Base-by-base conservation (phyloP, 2,888 invertebrate species). In the Parasteatoda lunata region DNA sequence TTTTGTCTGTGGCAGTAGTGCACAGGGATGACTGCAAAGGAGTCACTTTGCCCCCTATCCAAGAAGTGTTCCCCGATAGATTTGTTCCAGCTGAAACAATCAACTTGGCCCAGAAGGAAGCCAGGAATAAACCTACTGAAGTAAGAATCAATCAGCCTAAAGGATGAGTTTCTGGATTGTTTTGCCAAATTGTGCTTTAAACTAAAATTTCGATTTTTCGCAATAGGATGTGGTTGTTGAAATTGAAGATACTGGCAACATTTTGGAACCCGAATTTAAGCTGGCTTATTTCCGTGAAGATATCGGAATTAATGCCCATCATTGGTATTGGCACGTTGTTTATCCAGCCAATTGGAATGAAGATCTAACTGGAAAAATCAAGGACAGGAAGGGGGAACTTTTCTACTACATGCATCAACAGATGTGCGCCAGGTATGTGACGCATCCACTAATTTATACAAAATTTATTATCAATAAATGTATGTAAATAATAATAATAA, bases 241-340 rank as follows among this genome's bases (percentile, higher is more conserved):
- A 69, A 90, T 90, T 45, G 91, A 91, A 85, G 96, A 95, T 91
- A 96, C 96, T 0, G 96, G 96, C 0, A 94, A 95, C 0, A 94
- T 94, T 89, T 90, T 93, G 5, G 96, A 97, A 90, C 94, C 94
- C 1, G 97, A 97, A 90, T 96, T 97, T 91, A 94, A 95, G 7
- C 92, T 96, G 88, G 95, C 96, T 49, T 97, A 97, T 92, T 97
- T 96, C 94, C 94, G 96, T 68, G 97, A 97, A 91, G 97, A 96
- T 92, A 93, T 96, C 81, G 96, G 96, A 80, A 92, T 97, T 90
- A 97, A 97, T 92, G 94, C 96, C 77, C 97, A 97, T 91, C 97
- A 97, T 91, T 97, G 97, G 96, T 96, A 97, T 91, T 97, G 96
- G 97, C 97, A 97, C 92, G 93, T 97, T 89, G 96, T 97, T 3